phyloP scores from a whole-genome alignment of 2,113 vertebrate species.

The Cygnus buccinator region DNA sequence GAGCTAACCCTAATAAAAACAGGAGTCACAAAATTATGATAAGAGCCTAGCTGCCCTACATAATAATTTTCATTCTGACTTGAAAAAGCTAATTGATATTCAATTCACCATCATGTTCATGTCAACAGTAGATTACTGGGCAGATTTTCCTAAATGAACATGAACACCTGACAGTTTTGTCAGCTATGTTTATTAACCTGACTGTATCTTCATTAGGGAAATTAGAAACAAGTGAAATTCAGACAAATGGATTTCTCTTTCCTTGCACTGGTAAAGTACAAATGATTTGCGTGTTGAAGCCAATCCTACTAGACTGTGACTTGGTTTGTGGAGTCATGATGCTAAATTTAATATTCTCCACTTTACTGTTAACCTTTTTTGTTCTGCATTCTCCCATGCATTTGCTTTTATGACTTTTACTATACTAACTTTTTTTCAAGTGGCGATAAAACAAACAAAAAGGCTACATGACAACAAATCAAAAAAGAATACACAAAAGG shows the following conservation, averaged over 20 bases:
- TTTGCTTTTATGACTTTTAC: neutral
- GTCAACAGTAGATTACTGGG: slow-evolving; percentile 30
- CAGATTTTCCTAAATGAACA: slow-evolving; percentile 52
- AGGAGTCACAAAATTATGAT: neutral
- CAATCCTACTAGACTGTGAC: neutral
- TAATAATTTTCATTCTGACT: slow-evolving; percentile 13
- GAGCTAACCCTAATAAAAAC: neutral
- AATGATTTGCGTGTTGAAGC: neutral
- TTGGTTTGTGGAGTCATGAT: neutral
- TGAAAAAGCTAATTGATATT: slow-evolving; percentile 46
- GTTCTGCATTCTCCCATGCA: neutral
- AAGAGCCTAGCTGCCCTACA: neutral
- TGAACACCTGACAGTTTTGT: slow-evolving; percentile 42
- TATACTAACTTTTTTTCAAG: neutral
- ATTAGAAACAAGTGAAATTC: slow-evolving; percentile 46
- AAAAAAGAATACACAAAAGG: neutral
- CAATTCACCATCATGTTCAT: slow-evolving; percentile 9
- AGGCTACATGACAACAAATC: neutral
- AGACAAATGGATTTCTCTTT: slow-evolving; percentile 32
- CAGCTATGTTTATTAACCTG: slow-evolving; percentile 45
- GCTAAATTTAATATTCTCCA: neutral
- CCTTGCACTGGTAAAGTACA: neutral
- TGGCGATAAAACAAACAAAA: neutral
- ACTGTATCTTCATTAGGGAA: slow-evolving; percentile 40
- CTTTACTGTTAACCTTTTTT: neutral